phyloP scores from a whole-genome alignment of 2,888 invertebrate genomes.

The Sarcophaga subvicina region DNA sequence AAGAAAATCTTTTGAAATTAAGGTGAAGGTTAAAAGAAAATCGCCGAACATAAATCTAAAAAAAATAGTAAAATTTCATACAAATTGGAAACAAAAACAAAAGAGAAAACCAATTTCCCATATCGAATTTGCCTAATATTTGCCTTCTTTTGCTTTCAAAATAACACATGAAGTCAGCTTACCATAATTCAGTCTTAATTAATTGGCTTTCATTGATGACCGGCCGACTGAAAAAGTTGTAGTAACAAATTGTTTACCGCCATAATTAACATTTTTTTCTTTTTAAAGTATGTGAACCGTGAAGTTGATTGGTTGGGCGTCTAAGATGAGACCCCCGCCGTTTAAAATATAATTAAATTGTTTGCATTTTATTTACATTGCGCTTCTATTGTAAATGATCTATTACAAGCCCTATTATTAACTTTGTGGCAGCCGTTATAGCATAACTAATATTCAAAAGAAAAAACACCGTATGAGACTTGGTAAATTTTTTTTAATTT shows the following conservation, averaged over 20 bases:
- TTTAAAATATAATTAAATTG: slow-evolving; percentile 28
- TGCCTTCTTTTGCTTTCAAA: no score
- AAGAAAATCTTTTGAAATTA: slow-evolving; percentile 61
- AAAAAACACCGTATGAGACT: background rate
- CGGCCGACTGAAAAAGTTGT: no score
- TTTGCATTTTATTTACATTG: slow-evolving; percentile 27
- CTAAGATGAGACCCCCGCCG: slow-evolving; percentile 4
- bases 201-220: no score
- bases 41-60: background rate
- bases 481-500: background rate
- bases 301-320: slow-evolving; percentile 19
- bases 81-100: slow-evolving; percentile 28
- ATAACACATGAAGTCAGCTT: no score
- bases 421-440: slow-evolving; percentile 10
- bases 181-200: no score
- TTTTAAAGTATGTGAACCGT: slow-evolving; percentile 31
- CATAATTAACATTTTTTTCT: background rate
- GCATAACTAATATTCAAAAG: slow-evolving; percentile 17
- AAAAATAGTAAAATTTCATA: no score
- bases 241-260: no score
- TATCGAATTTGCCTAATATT: no score
- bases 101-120: background rate
- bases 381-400: slow-evolving; percentile 24
- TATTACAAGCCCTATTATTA: slow-evolving; percentile 25
- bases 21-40: slow-evolving; percentile 60